phyloP scores from a whole-genome alignment of 92 coral and sea anemone species.

The Nematostella vectensis region DNA sequence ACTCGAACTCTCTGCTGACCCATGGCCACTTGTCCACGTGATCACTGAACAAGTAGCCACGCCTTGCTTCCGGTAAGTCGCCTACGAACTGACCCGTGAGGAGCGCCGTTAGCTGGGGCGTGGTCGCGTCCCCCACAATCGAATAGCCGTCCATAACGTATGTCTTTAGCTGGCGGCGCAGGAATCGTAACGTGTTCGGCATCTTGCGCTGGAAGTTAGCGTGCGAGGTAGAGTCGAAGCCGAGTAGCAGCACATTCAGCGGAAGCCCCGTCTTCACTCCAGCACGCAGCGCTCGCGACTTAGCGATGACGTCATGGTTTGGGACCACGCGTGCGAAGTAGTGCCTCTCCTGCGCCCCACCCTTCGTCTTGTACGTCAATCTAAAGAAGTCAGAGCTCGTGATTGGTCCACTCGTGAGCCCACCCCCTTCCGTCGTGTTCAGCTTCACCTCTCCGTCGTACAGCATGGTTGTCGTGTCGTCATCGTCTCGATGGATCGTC shows the following conservation, averaged over 20 bases:
- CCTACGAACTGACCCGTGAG: conserved; percentile 67
- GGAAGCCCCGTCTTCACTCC: conserved; percentile 6
- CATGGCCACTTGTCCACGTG: conserved; percentile 94
- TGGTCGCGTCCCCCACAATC: conserved; percentile 82
- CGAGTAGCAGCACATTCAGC: conserved; percentile 67
- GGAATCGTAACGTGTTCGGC: conserved; percentile 53
- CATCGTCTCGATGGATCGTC: conserved; percentile 39
- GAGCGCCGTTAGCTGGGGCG: conserved; percentile 85
- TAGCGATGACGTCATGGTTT: conserved; percentile 4
- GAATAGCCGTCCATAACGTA: conserved; percentile 62
- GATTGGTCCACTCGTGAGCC: conserved; percentile 21
- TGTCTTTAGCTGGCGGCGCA: conserved; percentile 42
- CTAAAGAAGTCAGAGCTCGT: conserved; percentile 56
- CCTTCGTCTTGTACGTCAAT: conserved; percentile 25
- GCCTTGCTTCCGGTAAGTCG: conserved; percentile 67
- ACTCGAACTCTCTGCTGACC: conserved; percentile 62
- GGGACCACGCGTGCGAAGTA: conserved; percentile 53
- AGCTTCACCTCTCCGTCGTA: conserved; percentile 16
- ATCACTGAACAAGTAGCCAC: conserved; percentile 34
- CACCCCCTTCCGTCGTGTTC: conserved; percentile 1
- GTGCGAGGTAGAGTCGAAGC: conserved; percentile 67
- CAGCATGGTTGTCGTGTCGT: conserved; percentile 12
- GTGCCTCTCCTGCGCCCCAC: conserved; percentile 9
- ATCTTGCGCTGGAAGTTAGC: conserved; percentile 76
- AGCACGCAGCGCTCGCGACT: conserved; percentile 9